Conservation (phyloP, 2,113 vertebrate genomes). For the Silurus glanis region DNA sequence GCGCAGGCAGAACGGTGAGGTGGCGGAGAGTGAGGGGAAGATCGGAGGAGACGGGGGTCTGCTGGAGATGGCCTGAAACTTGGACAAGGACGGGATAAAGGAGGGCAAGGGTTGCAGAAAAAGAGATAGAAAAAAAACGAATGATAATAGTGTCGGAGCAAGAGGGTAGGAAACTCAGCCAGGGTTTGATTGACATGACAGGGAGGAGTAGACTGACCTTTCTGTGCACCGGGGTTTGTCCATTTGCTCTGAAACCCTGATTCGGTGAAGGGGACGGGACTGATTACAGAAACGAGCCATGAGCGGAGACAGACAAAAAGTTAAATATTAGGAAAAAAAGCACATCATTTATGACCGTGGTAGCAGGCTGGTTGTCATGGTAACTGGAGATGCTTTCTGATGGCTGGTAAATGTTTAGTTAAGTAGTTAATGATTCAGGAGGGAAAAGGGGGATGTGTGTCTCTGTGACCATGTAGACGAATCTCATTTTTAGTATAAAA, state of each 20-base stretch:
- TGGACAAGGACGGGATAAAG: slow-evolving; percentile 56
- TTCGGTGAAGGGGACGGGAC: background rate
- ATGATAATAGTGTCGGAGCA: slow-evolving; percentile 14
- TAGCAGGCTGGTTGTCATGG: background rate
- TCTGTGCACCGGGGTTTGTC: background rate
- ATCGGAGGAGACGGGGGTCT: slow-evolving; percentile 28
- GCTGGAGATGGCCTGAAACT: slow-evolving; percentile 19
- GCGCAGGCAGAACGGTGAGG: slow-evolving; percentile 41
- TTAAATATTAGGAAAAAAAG: background rate
- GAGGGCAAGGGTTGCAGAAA: slow-evolving; percentile 43
- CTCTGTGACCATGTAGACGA: background rate
- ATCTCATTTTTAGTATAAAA: background rate
- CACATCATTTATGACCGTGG: background rate
- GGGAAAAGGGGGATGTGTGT: background rate
- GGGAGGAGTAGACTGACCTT: slow-evolving; percentile 5
- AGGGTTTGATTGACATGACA: slow-evolving; percentile 16
- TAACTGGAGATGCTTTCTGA: background rate
- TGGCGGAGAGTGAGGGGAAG: slow-evolving; percentile 10
- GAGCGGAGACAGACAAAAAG: background rate
- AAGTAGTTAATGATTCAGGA: background rate
- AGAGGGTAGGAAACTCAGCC: slow-evolving; percentile 20
- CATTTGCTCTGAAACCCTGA: background rate
- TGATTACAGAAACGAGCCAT: background rate
- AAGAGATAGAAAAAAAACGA: background rate
- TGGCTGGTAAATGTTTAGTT: background rate